Conservation (phyloP, 2,797 vertebrate species). For the Euthynnus affinis region DNA sequence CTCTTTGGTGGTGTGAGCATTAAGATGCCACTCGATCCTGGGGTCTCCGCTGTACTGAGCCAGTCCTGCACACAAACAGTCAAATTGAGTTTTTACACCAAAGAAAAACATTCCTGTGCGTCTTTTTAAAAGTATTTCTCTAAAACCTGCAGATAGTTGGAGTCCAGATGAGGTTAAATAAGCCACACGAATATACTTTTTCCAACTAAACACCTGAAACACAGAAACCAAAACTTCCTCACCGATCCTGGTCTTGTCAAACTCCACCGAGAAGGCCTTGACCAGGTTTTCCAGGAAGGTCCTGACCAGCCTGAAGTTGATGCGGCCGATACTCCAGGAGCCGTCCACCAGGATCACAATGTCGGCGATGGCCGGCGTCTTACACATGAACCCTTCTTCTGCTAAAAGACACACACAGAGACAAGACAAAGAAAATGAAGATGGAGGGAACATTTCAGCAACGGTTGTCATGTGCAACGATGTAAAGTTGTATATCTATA, state of each 20-base stretch:
- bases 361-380: conserved; percentile 90
- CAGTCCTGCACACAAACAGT: conserved; percentile 85
- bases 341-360: conserved; percentile 98
- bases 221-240: conserved; percentile 54
- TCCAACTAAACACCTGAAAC: no score
- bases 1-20: conserved; percentile 90
- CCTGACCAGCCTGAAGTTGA: conserved; percentile 96
- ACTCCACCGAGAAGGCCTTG: conserved; percentile 90
- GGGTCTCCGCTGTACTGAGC: conserved; percentile 98
- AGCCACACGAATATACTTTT: no score
- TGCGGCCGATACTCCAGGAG: conserved; percentile 98
- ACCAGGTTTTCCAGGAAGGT: conserved; percentile 96
- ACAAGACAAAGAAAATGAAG: not conserved
- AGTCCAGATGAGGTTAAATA: not conserved
- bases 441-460: not conserved
- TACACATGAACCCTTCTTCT: conserved; percentile 87
- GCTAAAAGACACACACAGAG: conserved; percentile 27
- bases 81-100: no score
- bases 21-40: conserved; percentile 96
- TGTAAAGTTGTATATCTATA: not conserved
- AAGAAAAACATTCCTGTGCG: no score
- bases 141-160: no score
- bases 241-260: conserved; percentile 94
- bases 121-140: no score
- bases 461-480: no score